A percentile compares a stretch with the other conserved stretches of the same genome.
These are phyloP conservation scores for Sinocyclocheilus anshuiensis DNA, from an alignment of 2,113 vertebrate species.

Conservation along the genomic window DNA sequence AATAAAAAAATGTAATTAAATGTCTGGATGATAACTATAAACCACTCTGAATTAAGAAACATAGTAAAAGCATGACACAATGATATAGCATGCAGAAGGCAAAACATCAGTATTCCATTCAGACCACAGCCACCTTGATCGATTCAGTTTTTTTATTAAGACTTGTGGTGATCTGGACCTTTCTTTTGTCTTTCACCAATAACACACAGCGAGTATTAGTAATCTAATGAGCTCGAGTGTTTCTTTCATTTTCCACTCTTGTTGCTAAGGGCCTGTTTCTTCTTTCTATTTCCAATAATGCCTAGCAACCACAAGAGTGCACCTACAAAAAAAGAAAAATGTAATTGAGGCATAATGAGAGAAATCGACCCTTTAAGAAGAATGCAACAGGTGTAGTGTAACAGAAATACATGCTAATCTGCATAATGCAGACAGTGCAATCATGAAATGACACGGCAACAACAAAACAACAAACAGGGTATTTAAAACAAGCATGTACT, in stretches of 20 bases:
- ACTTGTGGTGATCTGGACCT: not conserved
- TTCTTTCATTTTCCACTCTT: conserved; percentile 30
- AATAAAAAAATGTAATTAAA: too few relatives aligned
- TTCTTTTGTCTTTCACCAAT: conserved; percentile 12
- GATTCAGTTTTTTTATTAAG: not conserved
- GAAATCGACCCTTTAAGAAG: conserved; percentile 31
- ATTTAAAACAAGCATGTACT: not conserved
- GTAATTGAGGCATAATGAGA: not conserved
- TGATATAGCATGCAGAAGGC: not conserved
- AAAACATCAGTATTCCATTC: not conserved
- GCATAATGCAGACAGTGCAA: not conserved
- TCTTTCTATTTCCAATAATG: conserved; percentile 30
- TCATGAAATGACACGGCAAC: not conserved
- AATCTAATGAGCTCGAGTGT: conserved; percentile 11
- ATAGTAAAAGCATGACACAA: not conserved
- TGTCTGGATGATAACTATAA: too few relatives aligned
- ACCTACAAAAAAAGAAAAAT: conserved; percentile 18
- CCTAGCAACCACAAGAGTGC: conserved; percentile 40
- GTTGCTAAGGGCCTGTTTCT: conserved; percentile 41
- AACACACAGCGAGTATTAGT: not conserved
- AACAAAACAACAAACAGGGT: not conserved
- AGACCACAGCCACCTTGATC: not conserved
- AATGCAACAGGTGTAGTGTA: conserved; percentile 41
- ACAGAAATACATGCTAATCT: not conserved
- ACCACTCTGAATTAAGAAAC: not conserved